Conservation (phyloP, 2,113 vertebrate genomes). For the Sander vitreus region DNA sequence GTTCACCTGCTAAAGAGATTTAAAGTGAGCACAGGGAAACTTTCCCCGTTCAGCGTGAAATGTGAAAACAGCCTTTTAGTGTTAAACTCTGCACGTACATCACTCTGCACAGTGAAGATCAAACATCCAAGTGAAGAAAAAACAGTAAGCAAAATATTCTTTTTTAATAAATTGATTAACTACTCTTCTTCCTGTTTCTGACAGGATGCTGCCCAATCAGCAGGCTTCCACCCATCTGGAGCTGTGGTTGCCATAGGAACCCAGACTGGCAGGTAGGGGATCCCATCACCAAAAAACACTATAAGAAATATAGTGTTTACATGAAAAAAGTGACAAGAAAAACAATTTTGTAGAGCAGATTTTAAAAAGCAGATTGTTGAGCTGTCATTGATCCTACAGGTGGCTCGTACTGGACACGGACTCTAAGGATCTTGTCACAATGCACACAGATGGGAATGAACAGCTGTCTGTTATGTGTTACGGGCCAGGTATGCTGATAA, state of each 20-base stretch:
- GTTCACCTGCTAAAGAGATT: neutral
- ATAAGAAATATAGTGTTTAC: neutral
- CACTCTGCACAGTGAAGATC: neutral
- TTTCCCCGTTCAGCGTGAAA: neutral
- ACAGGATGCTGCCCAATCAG: slow-evolving; percentile 95
- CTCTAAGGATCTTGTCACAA: slow-evolving; percentile 95
- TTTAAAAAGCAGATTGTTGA: slow-evolving; percentile 2
- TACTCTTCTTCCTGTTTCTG: slow-evolving; percentile 53
- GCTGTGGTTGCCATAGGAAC: slow-evolving; percentile 95
- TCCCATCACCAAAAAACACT: neutral
- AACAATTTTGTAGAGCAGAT: neutral
- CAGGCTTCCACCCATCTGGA: slow-evolving; percentile 95
- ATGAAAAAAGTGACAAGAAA: neutral
- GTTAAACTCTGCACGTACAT: neutral
- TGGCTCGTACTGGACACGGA: slow-evolving; percentile 99
- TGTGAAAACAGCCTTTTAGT: neutral
- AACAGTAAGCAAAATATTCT: neutral
- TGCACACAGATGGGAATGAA: slow-evolving; percentile 98
- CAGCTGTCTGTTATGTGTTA: slow-evolving; percentile 97
- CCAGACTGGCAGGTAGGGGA: slow-evolving; percentile 91
- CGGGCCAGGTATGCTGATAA: slow-evolving; percentile 88
- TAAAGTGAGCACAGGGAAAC: neutral
- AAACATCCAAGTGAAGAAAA: neutral
- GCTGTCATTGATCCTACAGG: slow-evolving; percentile 81
- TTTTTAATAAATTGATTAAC: no score